Percentiles rank a stretch among this genome's conserved stretches.
phyloP scores from a whole-genome alignment of 2,113 vertebrate species.

The Apaloderma vittatum region DNA sequence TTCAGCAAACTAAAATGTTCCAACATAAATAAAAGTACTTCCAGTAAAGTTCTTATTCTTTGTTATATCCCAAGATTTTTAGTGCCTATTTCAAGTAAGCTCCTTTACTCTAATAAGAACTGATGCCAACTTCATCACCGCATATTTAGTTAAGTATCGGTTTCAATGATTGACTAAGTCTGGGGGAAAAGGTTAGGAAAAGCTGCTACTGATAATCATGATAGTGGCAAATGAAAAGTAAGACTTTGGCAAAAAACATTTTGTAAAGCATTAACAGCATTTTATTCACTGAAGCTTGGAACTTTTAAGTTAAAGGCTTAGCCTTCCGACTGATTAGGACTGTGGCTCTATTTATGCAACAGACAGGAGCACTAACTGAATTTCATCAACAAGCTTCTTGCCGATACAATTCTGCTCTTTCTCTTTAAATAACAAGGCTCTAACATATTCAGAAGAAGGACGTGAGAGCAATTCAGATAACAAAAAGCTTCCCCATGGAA shows the following conservation, averaged over 20 bases:
- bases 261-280: not conserved
- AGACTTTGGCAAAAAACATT: not conserved
- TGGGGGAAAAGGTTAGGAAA: not conserved
- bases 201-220: not conserved
- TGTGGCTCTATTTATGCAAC: conserved; percentile 12
- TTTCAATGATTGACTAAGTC: not conserved
- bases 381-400: not conserved
- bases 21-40: not conserved
- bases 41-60: not conserved
- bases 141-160: not conserved
- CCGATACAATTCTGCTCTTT: not conserved
- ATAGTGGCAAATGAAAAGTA: not conserved
- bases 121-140: not conserved
- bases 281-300: not conserved
- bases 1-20: not conserved
- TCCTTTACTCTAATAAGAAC: not conserved
- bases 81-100: not conserved
- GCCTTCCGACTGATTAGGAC: not conserved
- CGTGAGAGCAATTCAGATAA: not conserved
- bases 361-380: conserved; percentile 29
- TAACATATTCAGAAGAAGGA: not conserved
- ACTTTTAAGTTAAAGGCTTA: not conserved
- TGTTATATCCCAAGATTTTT: not conserved
- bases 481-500: not conserved
- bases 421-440: not conserved